phyloP scores from a whole-genome alignment of 2,797 vertebrate genomes.

The Fundulus diaphanus region DNA sequence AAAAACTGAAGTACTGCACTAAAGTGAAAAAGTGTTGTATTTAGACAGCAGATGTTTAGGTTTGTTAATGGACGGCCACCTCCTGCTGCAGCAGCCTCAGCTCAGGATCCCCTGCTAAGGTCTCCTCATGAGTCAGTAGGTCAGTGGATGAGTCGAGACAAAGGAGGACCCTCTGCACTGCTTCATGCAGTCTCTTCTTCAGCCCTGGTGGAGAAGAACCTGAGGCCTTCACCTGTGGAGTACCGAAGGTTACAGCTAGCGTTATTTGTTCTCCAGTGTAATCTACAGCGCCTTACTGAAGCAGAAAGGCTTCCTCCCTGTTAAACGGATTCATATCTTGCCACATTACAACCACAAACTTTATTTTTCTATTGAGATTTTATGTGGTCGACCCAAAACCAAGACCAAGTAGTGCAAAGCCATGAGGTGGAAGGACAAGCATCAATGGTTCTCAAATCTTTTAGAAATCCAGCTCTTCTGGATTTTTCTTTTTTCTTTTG shows the following conservation, averaged over 20 bases:
- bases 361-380: too few relatives aligned
- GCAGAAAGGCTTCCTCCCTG: not conserved
- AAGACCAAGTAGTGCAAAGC: not conserved
- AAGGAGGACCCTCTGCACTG: constrained; percentile 73
- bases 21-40: not conserved
- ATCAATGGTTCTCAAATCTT: not conserved
- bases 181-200: constrained; percentile 77
- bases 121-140: constrained; percentile 57
- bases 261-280: not conserved
- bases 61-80: constrained; percentile 65
- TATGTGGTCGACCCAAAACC: not conserved
- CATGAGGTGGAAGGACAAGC: not conserved
- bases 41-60: not conserved
- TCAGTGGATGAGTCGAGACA: constrained; percentile 80
- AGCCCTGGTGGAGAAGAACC: constrained; percentile 42
- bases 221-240: constrained; percentile 41
- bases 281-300: not conserved
- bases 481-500: not conserved
- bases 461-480: not conserved
- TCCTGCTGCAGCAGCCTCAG: constrained; percentile 78
- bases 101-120: constrained; percentile 64
- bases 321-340: not conserved
- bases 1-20: too few relatives aligned
- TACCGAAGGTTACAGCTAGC: not conserved
- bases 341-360: too few relatives aligned